phyloP scores from a whole-genome alignment of 2,888 invertebrate species.

The Ochlodes sylvanus region DNA sequence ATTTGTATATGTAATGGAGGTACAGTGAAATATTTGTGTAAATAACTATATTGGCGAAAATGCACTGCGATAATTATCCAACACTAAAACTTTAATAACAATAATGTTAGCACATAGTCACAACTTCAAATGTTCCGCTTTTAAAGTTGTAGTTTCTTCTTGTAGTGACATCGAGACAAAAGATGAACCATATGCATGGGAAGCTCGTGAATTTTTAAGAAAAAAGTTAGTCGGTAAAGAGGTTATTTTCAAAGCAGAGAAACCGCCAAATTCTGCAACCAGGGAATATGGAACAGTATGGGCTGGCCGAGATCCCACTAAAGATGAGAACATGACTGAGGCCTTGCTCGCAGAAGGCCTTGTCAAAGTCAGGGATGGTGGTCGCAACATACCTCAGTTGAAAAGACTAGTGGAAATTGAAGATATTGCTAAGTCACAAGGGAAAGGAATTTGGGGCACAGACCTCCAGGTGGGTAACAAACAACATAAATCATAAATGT shows the following conservation, averaged over 20 bases:
- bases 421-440: constrained; percentile 94
- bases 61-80: background rate
- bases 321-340: constrained; percentile 95
- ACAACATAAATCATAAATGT: background rate
- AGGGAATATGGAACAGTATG: constrained; percentile 94
- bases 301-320: constrained; percentile 91
- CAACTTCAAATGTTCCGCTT: too few relatives aligned
- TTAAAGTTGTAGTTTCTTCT: constrained; percentile 25
- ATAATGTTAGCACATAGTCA: too few relatives aligned
- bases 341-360: constrained; percentile 95
- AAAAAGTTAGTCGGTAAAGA: constrained; percentile 96
- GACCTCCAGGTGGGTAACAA: constrained; percentile 60
- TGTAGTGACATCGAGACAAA: constrained; percentile 88
- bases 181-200: constrained; percentile 99
- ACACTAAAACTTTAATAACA: too few relatives aligned
- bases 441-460: constrained; percentile 92
- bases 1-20: too few relatives aligned
- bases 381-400: constrained; percentile 87
- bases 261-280: constrained; percentile 92
- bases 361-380: constrained; percentile 89
- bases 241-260: constrained; percentile 93
- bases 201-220: constrained; percentile 97
- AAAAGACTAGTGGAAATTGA: constrained; percentile 92
- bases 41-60: background rate
- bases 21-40: too few relatives aligned